phyloP scores from a whole-genome alignment of 53 echinoderm and acorn worm genomes.

The Astropecten irregularis region DNA sequence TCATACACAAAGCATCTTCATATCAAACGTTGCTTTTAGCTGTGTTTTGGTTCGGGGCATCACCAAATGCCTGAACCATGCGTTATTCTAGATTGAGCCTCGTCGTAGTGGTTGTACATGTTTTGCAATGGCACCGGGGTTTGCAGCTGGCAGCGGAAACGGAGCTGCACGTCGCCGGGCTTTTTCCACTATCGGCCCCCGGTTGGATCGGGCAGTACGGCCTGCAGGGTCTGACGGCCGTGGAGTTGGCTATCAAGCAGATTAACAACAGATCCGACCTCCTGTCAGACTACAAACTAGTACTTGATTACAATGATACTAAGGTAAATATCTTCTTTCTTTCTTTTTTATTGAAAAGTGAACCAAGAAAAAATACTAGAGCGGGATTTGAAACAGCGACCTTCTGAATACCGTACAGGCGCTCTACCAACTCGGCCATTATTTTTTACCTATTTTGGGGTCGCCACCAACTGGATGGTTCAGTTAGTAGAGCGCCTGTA shows the following conservation, averaged over 20 bases:
- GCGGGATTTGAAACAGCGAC: too few relatives aligned
- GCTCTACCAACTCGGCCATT: not conserved
- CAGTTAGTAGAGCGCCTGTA: too few relatives aligned
- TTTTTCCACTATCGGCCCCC: conserved; percentile 47
- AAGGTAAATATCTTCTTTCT: conserved; percentile 9
- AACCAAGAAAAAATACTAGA: too few relatives aligned
- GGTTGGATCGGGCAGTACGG: conserved; percentile 68
- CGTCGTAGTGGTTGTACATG: too few relatives aligned
- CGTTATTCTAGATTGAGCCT: too few relatives aligned
- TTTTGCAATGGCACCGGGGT: not conserved
- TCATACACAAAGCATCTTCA: too few relatives aligned
- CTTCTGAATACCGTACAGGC: too few relatives aligned
- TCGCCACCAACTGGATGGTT: too few relatives aligned
- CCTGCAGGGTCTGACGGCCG: conserved; percentile 47
- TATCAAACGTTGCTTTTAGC: too few relatives aligned
- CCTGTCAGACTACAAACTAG: conserved; percentile 54
- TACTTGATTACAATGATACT: conserved; percentile 45
- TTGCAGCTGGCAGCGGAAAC: not conserved
- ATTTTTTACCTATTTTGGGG: too few relatives aligned
- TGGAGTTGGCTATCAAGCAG: conserved; percentile 53
- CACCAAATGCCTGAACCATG: too few relatives aligned
- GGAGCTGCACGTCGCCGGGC: conserved; percentile 45
- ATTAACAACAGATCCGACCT: conserved; percentile 61
- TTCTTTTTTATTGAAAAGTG: not conserved
- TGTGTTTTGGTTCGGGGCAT: too few relatives aligned